A percentile compares a stretch with the other conserved stretches of the same genome.
phyloP scores from a whole-genome alignment of 2,888 invertebrate genomes.

The Papilio protenor region DNA sequence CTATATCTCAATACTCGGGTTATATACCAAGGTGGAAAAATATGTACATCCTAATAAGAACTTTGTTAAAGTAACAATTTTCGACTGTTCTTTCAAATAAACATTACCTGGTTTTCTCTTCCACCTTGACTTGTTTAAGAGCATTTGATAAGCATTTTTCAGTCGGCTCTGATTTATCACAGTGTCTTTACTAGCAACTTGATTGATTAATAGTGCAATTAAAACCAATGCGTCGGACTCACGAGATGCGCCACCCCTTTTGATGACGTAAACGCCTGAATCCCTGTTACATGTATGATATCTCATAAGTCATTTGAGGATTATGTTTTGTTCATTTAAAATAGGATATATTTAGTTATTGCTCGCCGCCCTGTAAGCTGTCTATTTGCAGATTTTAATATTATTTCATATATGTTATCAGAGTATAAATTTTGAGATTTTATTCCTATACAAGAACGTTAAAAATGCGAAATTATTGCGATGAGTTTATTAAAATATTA shows the following conservation, averaged over 20 bases:
- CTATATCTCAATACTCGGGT: not conserved
- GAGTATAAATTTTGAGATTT: not conserved
- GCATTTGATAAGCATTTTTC: not conserved
- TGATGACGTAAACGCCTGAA: conserved; percentile 1
- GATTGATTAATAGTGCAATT: conserved; percentile 33
- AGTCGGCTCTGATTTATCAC: conserved; percentile 22
- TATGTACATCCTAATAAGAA: not conserved
- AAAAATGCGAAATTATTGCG: not conserved
- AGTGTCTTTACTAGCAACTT: conserved; percentile 26
- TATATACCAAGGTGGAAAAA: not conserved
- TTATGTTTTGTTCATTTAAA: not conserved
- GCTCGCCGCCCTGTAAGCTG: not conserved
- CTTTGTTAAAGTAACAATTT: too few species aligned
- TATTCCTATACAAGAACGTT: not conserved
- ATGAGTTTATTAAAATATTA: conserved; percentile 2
- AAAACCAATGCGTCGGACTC: conserved; percentile 24
- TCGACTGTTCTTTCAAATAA: not conserved
- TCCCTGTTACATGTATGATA: not conserved
- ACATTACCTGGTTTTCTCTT: not conserved
- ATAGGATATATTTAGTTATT: not conserved
- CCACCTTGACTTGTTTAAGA: not conserved
- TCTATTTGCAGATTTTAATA: not conserved
- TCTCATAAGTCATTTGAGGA: too few species aligned
- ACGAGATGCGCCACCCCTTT: conserved; percentile 11
- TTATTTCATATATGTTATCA: not conserved